Evolutionary conservation across 37 sponge, comb jelly and placozoan species (phyloP).

Genomic region (Tethya wilhelma): DNA sequence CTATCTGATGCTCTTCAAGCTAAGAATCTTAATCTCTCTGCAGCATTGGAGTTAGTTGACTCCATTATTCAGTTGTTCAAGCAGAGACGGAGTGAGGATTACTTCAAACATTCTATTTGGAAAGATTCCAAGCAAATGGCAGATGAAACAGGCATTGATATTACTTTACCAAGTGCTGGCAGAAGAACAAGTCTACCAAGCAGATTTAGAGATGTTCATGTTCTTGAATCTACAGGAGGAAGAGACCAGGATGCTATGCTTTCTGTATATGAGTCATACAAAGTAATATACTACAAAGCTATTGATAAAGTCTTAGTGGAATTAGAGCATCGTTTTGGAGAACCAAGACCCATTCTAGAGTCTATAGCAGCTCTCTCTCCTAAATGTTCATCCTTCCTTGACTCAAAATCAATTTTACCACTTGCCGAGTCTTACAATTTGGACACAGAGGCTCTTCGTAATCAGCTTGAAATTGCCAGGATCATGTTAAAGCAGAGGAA

Average conservation of each 20-base stretch:
- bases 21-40: constrained; percentile 16
- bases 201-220: constrained; percentile 1
- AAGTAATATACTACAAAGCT: constrained; percentile 9
- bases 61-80: constrained; percentile 12
- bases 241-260: neutral
- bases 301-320: constrained; percentile 22
- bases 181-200: constrained; percentile 23
- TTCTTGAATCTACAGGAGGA: constrained; percentile 17
- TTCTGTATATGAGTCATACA: neutral
- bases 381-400: constrained; percentile 22
- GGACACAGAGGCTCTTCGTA: constrained; percentile 7
- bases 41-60: constrained; percentile 31
- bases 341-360: constrained; percentile 18
- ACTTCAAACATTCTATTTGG: constrained; percentile 20
- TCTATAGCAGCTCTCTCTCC: constrained; percentile 33
- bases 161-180: constrained; percentile 15
- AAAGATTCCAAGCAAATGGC: constrained; percentile 12
- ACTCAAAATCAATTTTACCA: constrained; percentile 16
- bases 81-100: constrained; percentile 14
- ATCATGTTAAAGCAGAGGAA: constrained; percentile 4
- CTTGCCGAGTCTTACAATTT: constrained; percentile 22
- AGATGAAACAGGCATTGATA: constrained; percentile 7
- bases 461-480: constrained; percentile 24
- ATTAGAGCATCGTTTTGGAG: constrained; percentile 27
- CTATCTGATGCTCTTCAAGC: constrained; percentile 35